A percentile compares a stretch with the other conserved stretches of the same genome.
phyloP scores from a whole-genome alignment of 2,888 invertebrate species.

The Amiota minor region DNA sequence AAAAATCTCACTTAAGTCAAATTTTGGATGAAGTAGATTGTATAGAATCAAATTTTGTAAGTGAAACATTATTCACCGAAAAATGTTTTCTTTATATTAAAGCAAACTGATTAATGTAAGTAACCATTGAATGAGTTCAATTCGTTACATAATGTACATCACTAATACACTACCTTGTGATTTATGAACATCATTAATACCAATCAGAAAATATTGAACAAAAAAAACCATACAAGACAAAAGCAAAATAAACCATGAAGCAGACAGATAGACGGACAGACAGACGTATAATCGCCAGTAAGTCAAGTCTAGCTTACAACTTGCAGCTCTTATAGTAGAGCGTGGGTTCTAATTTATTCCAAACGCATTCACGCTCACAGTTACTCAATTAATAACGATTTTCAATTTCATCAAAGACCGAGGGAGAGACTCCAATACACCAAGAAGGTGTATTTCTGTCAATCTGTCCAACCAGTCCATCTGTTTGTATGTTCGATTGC shows the following conservation, averaged over 20 bases:
- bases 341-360: constrained; percentile 51
- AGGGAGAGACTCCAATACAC: not conserved
- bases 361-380: constrained; percentile 48
- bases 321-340: constrained; percentile 15
- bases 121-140: not conserved
- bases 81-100: too few relatives aligned
- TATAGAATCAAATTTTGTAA: too few relatives aligned
- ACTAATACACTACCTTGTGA: constrained; percentile 42
- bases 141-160: not conserved
- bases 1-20: too few relatives aligned
- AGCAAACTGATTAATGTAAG: not conserved
- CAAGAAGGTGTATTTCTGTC: too few relatives aligned
- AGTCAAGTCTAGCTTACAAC: not conserved
- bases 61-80: too few relatives aligned
- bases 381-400: constrained; percentile 49
- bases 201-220: constrained; percentile 50
- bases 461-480: too few relatives aligned
- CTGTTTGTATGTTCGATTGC: too few relatives aligned
- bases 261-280: not conserved
- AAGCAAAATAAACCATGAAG: not conserved
- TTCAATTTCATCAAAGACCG: constrained; percentile 37
- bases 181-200: constrained; percentile 57
- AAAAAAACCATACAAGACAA: constrained; percentile 7
- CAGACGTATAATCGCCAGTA: not conserved
- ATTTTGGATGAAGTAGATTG: too few relatives aligned